phyloP scores from a whole-genome alignment of 2,797 vertebrate species.

The Muscicapa comitata region DNA sequence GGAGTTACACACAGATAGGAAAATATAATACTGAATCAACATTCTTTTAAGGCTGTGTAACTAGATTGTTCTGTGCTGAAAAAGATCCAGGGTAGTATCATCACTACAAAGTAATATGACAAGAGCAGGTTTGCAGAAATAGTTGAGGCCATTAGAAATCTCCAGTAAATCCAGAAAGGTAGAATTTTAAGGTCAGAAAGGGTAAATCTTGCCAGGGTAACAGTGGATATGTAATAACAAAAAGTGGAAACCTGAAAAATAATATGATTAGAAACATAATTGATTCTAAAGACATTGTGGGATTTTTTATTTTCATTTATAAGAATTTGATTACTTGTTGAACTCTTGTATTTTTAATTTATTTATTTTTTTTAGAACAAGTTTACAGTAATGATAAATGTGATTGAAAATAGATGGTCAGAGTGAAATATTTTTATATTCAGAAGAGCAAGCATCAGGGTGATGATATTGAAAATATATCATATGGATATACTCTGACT shows the following conservation, averaged over 20 bases:
- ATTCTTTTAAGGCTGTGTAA: conserved; percentile 33
- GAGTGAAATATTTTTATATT: not conserved
- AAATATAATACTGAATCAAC: not conserved
- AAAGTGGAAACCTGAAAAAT: not conserved
- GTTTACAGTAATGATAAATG: not conserved
- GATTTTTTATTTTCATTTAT: not conserved
- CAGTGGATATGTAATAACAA: not conserved
- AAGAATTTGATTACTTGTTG: not conserved
- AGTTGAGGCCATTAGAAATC: not conserved
- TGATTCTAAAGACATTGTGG: not conserved
- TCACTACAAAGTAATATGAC: not conserved
- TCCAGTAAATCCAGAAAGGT: not conserved
- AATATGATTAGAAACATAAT: not conserved
- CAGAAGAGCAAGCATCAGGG: not conserved
- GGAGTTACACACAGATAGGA: conserved; percentile 60
- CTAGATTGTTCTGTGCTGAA: not conserved
- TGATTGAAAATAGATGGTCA: not conserved
- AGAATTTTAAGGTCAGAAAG: conserved; percentile 5
- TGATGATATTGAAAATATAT: not conserved
- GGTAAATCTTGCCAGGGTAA: not conserved
- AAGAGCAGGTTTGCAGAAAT: conserved; percentile 26
- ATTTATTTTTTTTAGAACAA: not conserved
- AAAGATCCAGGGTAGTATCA: not conserved
- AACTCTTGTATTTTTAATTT: not conserved
- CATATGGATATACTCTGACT: not conserved